phyloP scores from a whole-genome alignment of 2,113 vertebrate genomes.

The Halichoerus grypus region DNA sequence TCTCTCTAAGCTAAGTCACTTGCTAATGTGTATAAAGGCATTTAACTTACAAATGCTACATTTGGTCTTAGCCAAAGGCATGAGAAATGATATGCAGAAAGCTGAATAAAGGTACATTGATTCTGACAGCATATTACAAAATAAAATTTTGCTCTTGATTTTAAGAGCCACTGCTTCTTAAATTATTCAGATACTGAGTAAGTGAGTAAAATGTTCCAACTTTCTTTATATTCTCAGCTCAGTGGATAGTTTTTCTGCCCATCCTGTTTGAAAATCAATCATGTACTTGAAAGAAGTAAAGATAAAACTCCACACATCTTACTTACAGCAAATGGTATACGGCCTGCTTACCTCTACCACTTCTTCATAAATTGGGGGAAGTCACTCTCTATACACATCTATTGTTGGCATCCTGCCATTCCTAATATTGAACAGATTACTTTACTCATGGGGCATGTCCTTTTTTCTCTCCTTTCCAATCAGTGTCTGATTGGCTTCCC shows the following conservation, averaged over 20 bases:
- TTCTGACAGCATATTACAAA: conserved; percentile 51
- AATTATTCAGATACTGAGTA: background rate
- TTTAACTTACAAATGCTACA: conserved; percentile 29
- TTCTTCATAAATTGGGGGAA: background rate
- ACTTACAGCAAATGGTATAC: background rate
- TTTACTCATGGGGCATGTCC: background rate
- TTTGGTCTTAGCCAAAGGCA: background rate
- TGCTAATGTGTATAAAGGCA: background rate
- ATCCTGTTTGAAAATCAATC: conserved; percentile 25
- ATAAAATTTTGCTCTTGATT: conserved; percentile 54
- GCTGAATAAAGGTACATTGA: conserved; percentile 13
- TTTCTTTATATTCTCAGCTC: conserved; percentile 20
- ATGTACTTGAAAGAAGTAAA: conserved; percentile 8
- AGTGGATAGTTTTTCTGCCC: background rate
- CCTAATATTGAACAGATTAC: conserved; percentile 33
- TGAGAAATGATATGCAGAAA: background rate
- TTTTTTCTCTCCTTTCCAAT: conserved; percentile 9
- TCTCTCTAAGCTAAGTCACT: background rate
- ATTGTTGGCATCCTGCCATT: conserved; percentile 21
- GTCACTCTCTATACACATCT: background rate
- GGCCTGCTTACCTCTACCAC: background rate
- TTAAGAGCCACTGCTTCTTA: conserved; percentile 51
- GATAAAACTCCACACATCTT: background rate
- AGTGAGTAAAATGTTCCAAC: background rate
- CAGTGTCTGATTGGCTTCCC: background rate